Evolutionary conservation across 1,140 invertebrate genomes (phyloP).

Genomic region (Panagrolaimus sp.): DNA sequence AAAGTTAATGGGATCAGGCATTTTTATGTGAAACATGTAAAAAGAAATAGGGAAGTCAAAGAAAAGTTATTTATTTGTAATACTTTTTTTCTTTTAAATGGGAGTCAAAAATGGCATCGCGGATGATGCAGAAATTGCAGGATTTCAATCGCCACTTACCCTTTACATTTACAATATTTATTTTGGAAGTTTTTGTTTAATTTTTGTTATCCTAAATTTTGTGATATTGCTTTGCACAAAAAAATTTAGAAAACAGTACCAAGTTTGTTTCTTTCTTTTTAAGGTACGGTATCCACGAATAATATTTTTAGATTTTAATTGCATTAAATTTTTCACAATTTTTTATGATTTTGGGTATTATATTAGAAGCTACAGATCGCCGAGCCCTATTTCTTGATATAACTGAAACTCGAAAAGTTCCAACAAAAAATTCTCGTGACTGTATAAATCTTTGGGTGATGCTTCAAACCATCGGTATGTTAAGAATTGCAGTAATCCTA

Average conservation of each 20-base stretch:
- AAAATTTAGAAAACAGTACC: not conserved
- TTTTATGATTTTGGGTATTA: not conserved
- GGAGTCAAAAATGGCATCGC: too few species aligned
- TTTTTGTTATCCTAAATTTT: not conserved
- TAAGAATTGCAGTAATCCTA: too few species aligned
- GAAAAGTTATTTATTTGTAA: too few species aligned
- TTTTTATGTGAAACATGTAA: too few species aligned
- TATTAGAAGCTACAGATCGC: not conserved
- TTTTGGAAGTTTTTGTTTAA: not conserved
- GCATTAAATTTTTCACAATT: not conserved
- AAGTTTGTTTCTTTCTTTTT: not conserved
- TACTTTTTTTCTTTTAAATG: too few species aligned
- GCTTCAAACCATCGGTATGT: not conserved
- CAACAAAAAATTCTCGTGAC: not conserved
- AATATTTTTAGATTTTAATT: constrained; percentile 3
- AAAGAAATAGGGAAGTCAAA: too few species aligned
- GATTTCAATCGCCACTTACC: too few species aligned
- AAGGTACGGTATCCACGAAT: not conserved
- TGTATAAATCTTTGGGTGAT: not conserved
- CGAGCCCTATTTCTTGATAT: not conserved
- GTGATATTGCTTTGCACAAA: not conserved
- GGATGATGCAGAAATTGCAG: too few species aligned
- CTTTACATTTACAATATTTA: constrained; percentile 8
- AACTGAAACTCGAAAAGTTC: not conserved
- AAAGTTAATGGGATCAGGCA: too few species aligned